These are phyloP conservation scores for Zingel zingel DNA, from an alignment of 2,113 vertebrate genomes.

Conservation along the genomic window DNA sequence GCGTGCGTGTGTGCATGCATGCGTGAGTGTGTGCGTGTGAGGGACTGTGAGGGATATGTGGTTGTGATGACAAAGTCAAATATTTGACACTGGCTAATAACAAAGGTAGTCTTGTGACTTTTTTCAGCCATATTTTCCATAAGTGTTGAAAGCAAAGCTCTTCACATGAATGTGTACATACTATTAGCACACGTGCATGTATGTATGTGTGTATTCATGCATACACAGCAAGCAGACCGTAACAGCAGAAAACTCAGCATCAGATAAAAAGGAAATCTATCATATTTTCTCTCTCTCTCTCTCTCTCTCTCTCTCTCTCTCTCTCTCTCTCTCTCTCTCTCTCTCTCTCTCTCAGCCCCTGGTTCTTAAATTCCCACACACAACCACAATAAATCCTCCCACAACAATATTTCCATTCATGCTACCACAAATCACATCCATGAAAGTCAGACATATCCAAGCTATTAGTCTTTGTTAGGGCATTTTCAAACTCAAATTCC, in stretches of 20 bases:
- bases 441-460: constrained; percentile 48
- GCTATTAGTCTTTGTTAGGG: constrained; percentile 35
- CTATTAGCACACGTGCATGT: neutral
- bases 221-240: constrained; percentile 1
- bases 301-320: neutral
- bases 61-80: constrained; percentile 67
- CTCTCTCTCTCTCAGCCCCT: neutral
- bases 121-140: constrained; percentile 57
- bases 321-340: too few relatives aligned
- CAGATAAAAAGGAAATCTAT: constrained; percentile 48
- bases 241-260: constrained; percentile 46
- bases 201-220: neutral
- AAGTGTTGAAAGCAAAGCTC: constrained; percentile 58
- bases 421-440: constrained; percentile 38
- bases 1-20: neutral
- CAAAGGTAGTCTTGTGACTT: constrained; percentile 68
- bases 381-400: constrained; percentile 55
- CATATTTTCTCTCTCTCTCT: constrained; percentile 16
- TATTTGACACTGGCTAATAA: constrained; percentile 73
- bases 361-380: constrained; percentile 52
- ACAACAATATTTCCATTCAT: constrained; percentile 70
- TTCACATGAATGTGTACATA: neutral
- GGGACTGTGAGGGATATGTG: constrained; percentile 56
- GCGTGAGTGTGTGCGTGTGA: constrained; percentile 16
- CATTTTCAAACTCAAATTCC: constrained; percentile 62